Percentiles rank a stretch among this genome's conserved stretches.
Evolutionary conservation across 2,797 vertebrate species (phyloP).

Genomic region (Myiotriccus ornatus): DNA sequence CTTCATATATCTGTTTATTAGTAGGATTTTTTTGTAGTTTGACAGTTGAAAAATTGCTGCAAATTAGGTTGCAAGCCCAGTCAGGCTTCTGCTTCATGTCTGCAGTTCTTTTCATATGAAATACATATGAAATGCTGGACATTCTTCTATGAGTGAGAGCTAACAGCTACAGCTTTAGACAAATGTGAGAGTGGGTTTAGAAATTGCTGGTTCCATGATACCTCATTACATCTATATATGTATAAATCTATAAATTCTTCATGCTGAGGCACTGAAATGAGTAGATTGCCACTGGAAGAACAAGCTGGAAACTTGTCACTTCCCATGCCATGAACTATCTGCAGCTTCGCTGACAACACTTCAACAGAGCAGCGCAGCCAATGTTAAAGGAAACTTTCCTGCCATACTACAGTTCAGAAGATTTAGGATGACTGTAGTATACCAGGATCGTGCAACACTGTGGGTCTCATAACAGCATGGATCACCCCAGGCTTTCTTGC

Average conservation of each 20-base stretch:
- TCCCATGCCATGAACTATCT: background rate
- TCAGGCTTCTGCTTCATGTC: background rate
- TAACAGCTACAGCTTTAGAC: slow-evolving; percentile 1
- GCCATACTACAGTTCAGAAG: background rate
- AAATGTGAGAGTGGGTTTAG: background rate
- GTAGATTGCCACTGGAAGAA: background rate
- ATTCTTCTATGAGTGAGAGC: background rate
- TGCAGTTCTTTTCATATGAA: background rate
- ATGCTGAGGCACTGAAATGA: background rate
- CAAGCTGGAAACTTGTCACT: background rate
- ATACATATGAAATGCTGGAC: background rate
- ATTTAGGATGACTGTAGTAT: background rate
- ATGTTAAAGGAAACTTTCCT: background rate
- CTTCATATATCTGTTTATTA: background rate
- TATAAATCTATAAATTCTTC: no score
- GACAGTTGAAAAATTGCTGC: background rate
- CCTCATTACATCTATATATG: background rate
- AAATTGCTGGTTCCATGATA: background rate
- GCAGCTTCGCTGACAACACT: background rate
- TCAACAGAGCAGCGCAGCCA: background rate
- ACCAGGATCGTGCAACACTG: background rate
- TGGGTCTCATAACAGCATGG: background rate
- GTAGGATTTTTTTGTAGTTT: background rate
- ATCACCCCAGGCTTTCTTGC: background rate
- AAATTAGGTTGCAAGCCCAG: slow-evolving; percentile 13